phyloP scores from a whole-genome alignment of 1,140 invertebrate species.

The Macrostomum lignano region DNA sequence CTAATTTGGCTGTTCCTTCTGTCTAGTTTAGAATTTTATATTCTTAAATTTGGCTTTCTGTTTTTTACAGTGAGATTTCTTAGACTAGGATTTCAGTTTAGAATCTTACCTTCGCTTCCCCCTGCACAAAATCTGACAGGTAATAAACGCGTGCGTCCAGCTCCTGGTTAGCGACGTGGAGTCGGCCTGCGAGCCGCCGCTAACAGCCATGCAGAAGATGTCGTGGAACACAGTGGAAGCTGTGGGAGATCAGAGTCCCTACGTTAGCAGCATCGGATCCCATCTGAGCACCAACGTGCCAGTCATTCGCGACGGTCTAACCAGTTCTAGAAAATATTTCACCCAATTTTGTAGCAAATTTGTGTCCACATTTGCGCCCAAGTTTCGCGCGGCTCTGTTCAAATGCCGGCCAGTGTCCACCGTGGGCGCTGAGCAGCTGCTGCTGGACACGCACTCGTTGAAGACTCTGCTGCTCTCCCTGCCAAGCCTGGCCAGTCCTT shows the following conservation, averaged over 20 bases:
- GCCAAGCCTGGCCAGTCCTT: no score
- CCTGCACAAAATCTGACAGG: constrained; percentile 2
- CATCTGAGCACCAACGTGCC: constrained; percentile 66
- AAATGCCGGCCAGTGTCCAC: constrained; percentile 73
- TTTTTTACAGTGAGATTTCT: constrained; percentile 1
- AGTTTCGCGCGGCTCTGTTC: constrained; percentile 52
- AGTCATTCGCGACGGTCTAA: constrained; percentile 58
- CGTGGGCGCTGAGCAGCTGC: constrained; percentile 62
- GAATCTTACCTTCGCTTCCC: not conserved
- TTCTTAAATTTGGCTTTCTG: not conserved
- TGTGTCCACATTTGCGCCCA: constrained; percentile 65
- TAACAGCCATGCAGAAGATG: constrained; percentile 67
- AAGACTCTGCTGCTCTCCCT: constrained; percentile 85
- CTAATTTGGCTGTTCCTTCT: not conserved
- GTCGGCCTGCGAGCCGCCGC: constrained; percentile 59
- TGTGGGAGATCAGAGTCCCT: constrained; percentile 82
- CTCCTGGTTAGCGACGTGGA: constrained; percentile 79
- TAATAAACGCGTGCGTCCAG: constrained; percentile 40
- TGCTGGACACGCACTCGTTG: constrained; percentile 81
- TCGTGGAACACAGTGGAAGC: constrained; percentile 64
- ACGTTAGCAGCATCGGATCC: constrained; percentile 57
- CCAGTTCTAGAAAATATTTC: constrained; percentile 80
- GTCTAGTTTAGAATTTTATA: not conserved
- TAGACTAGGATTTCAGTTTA: not conserved
- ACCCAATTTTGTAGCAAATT: constrained; percentile 89